A percentile compares a stretch with the other conserved stretches of the same genome.
These are phyloP conservation scores for Elgaria multicarinata DNA, from an alignment of 2,113 vertebrate genomes.

Conservation along the genomic window DNA sequence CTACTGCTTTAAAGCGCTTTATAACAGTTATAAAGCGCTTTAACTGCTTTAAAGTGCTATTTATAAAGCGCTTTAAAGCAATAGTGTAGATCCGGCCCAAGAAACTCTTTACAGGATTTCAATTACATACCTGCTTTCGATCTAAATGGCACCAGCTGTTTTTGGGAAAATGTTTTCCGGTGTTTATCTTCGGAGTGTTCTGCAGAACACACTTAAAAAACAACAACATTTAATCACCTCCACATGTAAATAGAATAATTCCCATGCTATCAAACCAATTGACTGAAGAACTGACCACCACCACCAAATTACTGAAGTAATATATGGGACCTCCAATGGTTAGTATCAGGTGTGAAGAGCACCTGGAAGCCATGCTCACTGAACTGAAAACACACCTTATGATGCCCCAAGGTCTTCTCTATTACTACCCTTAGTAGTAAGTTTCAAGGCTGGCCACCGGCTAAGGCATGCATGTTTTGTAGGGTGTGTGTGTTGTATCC, in stretches of 20 bases:
- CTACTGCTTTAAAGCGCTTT: no score
- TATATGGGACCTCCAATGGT: neutral
- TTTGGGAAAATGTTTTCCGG: conserved; percentile 39
- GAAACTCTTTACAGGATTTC: neutral
- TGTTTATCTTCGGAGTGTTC: conserved; percentile 42
- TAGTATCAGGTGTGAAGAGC: neutral
- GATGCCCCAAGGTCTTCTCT: neutral
- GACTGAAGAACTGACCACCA: neutral
- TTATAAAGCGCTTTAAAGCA: no score
- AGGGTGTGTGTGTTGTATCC: neutral
- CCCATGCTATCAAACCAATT: neutral
- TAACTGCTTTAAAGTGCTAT: no score
- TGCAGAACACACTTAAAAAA: conserved; percentile 32
- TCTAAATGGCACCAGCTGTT: conserved; percentile 34
- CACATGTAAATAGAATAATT: neutral
- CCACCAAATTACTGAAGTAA: neutral
- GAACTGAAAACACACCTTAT: neutral
- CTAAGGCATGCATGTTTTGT: neutral
- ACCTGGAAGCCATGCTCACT: neutral
- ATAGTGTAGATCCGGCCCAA: no score
- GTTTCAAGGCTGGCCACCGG: neutral
- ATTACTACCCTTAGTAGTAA: neutral
- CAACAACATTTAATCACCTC: neutral
- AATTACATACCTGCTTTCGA: conserved; percentile 62
- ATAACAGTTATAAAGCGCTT: no score